A percentile compares a stretch with the other conserved stretches of the same genome.
Conservation (phyloP, 1,140 invertebrate species). For the Hesperophylax magnus region DNA sequence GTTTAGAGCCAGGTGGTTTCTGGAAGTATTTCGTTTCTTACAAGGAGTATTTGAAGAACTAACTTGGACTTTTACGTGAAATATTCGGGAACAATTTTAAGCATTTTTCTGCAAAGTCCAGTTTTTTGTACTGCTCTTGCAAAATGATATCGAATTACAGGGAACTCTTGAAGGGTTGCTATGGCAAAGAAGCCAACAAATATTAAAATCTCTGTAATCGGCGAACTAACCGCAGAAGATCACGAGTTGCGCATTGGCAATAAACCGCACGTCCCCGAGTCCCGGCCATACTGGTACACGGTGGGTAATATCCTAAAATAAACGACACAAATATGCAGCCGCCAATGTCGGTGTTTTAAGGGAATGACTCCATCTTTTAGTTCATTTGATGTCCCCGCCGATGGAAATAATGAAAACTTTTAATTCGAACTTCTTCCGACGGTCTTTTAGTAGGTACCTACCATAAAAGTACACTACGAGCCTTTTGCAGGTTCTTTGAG, state of each 20-base stretch:
- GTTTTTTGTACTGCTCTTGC: too few species aligned
- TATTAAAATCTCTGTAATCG: constrained; percentile 3
- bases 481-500: too few species aligned
- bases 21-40: too few species aligned
- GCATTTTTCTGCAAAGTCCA: too few species aligned
- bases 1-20: too few species aligned
- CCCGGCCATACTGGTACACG: neutral
- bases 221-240: neutral
- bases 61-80: too few species aligned
- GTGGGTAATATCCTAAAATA: constrained; percentile 5
- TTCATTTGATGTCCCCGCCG: neutral
- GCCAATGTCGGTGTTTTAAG: neutral
- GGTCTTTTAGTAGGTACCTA: too few species aligned
- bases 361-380: neutral
- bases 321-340: neutral
- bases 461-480: too few species aligned
- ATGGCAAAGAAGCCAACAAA: constrained; percentile 2
- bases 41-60: too few species aligned
- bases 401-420: neutral
- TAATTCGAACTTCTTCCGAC: too few species aligned
- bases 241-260: constrained; percentile 9
- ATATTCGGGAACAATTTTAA: too few species aligned
- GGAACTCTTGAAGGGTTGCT: neutral
- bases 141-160: neutral
- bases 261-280: neutral